These are phyloP conservation scores for Polypedilum vanderplanki DNA, from an alignment of 1,140 invertebrate species.

Conservation along the genomic window DNA sequence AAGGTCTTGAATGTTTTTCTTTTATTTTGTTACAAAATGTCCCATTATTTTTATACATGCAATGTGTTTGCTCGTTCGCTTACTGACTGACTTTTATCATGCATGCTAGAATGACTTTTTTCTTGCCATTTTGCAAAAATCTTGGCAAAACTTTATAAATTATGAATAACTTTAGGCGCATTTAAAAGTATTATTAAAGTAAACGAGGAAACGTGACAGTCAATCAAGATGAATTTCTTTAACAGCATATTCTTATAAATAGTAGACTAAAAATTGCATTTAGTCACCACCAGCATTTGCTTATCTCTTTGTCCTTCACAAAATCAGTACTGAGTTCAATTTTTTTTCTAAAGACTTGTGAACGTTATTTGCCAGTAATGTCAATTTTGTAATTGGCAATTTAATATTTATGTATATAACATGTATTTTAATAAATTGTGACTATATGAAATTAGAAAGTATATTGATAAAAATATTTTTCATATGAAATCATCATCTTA, in stretches of 20 bases:
- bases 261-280: too few species aligned
- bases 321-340: constrained; percentile 17
- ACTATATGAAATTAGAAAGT: too few species aligned
- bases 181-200: not conserved
- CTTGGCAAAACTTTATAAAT: not conserved
- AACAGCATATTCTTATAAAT: too few species aligned
- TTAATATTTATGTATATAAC: too few species aligned
- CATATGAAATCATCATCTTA: too few species aligned
- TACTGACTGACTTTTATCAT: constrained; percentile 9
- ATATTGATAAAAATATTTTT: too few species aligned
- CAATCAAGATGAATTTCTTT: not conserved
- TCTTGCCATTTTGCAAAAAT: not conserved
- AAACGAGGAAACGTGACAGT: not conserved
- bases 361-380: not conserved
- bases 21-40: constrained; percentile 1
- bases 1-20: constrained; percentile 24
- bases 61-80: not conserved
- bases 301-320: constrained; percentile 21
- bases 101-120: not conserved
- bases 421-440: too few species aligned
- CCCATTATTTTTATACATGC: not conserved
- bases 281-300: not conserved
- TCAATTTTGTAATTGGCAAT: not conserved
- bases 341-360: not conserved
- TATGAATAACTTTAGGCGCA: not conserved